A percentile compares a stretch with the other conserved stretches of the same genome.
These are phyloP conservation scores for Piprites chloris DNA, from an alignment of 2,113 vertebrate genomes.

Conservation along the genomic window DNA sequence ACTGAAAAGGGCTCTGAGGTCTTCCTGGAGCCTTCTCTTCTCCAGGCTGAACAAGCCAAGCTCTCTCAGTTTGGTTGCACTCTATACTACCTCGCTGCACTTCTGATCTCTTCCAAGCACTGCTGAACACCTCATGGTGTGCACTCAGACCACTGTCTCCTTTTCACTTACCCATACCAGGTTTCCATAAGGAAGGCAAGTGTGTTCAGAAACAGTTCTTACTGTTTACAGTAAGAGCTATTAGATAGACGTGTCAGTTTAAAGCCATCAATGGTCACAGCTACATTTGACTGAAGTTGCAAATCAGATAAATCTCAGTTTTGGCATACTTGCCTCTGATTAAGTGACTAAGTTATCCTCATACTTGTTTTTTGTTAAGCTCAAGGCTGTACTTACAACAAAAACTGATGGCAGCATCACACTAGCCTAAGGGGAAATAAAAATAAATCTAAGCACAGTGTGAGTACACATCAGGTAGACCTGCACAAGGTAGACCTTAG, in stretches of 20 bases:
- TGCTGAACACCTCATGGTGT: background rate
- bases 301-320: background rate
- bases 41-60: background rate
- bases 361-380: background rate
- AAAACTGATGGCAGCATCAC: background rate
- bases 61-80: background rate
- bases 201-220: accelerated
- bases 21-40: background rate
- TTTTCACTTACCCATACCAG: accelerated
- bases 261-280: background rate
- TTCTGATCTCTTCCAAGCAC: too few species aligned
- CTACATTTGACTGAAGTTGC: background rate
- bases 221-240: background rate
- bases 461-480: background rate
- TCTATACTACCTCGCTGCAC: background rate
- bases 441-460: background rate
- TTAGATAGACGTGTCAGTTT: background rate
- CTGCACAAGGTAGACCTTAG: background rate
- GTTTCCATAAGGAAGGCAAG: background rate
- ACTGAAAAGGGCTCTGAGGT: background rate
- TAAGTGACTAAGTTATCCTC: background rate
- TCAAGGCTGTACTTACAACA: background rate
- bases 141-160: background rate
- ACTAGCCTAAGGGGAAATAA: too few species aligned
- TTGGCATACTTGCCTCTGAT: background rate